These are phyloP conservation scores for Incurvaria masculella DNA, from an alignment of 2,888 invertebrate genomes.

Conservation along the genomic window DNA sequence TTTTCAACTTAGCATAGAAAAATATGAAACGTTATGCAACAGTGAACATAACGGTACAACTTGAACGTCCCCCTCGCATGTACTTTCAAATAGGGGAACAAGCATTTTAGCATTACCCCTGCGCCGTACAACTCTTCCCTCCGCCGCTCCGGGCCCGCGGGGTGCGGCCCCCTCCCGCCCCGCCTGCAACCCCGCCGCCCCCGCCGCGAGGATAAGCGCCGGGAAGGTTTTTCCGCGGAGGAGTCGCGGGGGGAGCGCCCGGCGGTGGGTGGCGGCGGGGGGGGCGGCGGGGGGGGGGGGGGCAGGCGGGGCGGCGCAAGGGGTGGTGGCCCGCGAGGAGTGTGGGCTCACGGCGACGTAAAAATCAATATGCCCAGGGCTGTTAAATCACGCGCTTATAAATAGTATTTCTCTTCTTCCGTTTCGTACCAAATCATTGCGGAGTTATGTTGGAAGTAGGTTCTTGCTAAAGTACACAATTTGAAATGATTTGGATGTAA, in stretches of 20 bases:
- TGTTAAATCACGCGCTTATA: slow-evolving; percentile 73
- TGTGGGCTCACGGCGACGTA: slow-evolving; percentile 56
- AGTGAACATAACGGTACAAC: background rate
- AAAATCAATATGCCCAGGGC: slow-evolving; percentile 68
- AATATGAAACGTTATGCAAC: background rate
- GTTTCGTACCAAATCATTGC: background rate
- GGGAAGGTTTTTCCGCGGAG: background rate
- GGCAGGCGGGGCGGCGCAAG: slow-evolving; percentile 36
- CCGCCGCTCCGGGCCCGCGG: background rate
- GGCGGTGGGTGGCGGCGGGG: slow-evolving; percentile 35
- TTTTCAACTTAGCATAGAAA: too few species aligned
- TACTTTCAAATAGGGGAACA: slow-evolving; percentile 59
- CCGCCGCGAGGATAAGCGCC: slow-evolving; percentile 2
- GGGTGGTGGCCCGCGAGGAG: slow-evolving; percentile 11
- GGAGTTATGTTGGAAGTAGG: too few species aligned
- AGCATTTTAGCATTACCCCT: slow-evolving; percentile 60
- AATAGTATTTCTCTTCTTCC: slow-evolving; percentile 19
- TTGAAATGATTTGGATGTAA: too few species aligned
- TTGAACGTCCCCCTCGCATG: slow-evolving; percentile 51
- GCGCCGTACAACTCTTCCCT: slow-evolving; percentile 53
- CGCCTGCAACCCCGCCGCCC: slow-evolving; percentile 7
- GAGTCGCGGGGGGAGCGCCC: slow-evolving; percentile 6
- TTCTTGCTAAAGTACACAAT: too few species aligned
- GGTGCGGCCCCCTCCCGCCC: background rate
- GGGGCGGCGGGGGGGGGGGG: slow-evolving; percentile 6